Evolutionary conservation across 37 sponge, comb jelly and placozoan genomes (phyloP).

Genomic region (Crambe crambe): DNA sequence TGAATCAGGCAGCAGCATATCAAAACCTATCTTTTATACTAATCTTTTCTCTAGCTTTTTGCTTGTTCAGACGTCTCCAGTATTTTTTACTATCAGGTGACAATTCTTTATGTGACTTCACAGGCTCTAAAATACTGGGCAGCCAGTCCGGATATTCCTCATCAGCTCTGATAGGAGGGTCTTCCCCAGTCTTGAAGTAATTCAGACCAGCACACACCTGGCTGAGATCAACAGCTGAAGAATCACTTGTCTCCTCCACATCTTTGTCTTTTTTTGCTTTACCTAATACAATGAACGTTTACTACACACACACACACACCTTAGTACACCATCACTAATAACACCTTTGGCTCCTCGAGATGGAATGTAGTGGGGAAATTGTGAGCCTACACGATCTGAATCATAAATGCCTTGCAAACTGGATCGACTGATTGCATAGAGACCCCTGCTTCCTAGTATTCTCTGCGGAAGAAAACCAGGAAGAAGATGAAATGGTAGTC

Average conservation of each 20-base stretch:
- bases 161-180: slow-evolving; percentile 62
- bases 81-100: slow-evolving; percentile 31
- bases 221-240: background rate
- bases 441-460: background rate
- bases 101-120: background rate
- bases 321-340: background rate
- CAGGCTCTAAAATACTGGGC: slow-evolving; percentile 49
- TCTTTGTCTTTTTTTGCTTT: background rate
- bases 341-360: background rate
- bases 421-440: too few species aligned
- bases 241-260: background rate
- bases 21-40: too few species aligned
- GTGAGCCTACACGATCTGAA: background rate
- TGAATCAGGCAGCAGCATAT: too few species aligned
- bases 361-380: background rate
- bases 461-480: too few species aligned
- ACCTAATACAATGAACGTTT: background rate
- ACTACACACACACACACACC: background rate
- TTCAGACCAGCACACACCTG: slow-evolving; percentile 64
- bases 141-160: slow-evolving; percentile 82
- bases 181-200: slow-evolving; percentile 58
- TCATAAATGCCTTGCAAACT: too few species aligned
- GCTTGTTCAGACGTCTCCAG: slow-evolving; percentile 44
- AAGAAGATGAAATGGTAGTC: background rate
- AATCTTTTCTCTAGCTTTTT: slow-evolving; percentile 19